A percentile compares a stretch with the other conserved stretches of the same genome.
Evolutionary conservation across 2,797 vertebrate species (phyloP).

Genomic region (Chrysocyon brachyurus): DNA sequence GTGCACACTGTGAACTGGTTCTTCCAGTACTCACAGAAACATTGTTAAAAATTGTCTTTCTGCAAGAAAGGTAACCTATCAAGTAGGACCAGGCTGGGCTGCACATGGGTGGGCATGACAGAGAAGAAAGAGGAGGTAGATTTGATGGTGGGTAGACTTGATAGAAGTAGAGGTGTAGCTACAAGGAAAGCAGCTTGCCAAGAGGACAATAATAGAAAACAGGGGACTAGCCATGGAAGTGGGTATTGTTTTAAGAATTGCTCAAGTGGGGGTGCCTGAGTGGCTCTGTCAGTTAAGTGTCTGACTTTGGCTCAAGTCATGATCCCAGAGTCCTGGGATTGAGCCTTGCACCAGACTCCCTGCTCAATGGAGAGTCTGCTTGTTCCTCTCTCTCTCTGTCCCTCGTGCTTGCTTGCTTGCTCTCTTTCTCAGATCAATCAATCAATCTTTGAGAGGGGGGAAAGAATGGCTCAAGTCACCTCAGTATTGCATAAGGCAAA

Average conservation of each 20-base stretch:
- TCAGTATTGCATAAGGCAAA: background rate
- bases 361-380: too few relatives aligned
- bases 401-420: too few relatives aligned
- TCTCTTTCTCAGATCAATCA: too few relatives aligned
- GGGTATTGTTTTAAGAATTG: background rate
- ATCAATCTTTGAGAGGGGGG: too few relatives aligned
- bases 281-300: too few relatives aligned
- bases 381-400: too few relatives aligned
- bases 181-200: background rate
- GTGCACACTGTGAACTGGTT: background rate
- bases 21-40: background rate
- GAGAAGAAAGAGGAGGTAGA: background rate
- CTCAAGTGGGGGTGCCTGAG: background rate
- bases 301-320: too few relatives aligned
- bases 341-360: too few relatives aligned
- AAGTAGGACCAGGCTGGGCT: background rate
- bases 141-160: background rate
- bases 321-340: too few relatives aligned
- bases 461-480: background rate
- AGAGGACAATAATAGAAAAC: background rate
- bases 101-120: background rate
- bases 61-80: background rate
- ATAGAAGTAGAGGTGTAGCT: background rate
- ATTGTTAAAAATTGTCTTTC: background rate
- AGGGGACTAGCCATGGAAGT: background rate